These are phyloP conservation scores for Okapia johnstoni DNA, from an alignment of 2,113 vertebrate species.

Conservation along the genomic window DNA sequence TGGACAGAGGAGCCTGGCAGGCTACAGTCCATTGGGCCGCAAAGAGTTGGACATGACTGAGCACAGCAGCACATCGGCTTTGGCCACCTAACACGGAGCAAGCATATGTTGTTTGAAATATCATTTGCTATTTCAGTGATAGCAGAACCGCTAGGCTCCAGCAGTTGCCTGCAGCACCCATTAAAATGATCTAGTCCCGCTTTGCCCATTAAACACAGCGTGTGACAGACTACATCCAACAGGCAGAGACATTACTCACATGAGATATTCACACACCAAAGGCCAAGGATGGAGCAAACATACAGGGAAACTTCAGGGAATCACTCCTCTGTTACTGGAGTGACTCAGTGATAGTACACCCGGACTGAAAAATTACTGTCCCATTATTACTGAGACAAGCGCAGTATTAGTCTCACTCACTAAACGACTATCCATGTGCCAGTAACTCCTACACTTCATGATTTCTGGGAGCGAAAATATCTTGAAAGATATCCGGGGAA, in stretches of 20 bases:
- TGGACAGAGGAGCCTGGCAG: background rate
- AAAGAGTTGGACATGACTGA: background rate
- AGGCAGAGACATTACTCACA: slow-evolving; percentile 60
- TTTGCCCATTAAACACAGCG: slow-evolving; percentile 59
- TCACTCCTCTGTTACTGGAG: background rate
- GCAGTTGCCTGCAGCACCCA: background rate
- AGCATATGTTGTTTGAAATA: background rate
- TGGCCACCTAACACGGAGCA: background rate
- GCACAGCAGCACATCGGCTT: accelerated
- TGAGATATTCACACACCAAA: slow-evolving; percentile 43
- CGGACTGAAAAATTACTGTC: background rate
- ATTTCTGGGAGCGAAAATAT: background rate
- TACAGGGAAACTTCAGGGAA: background rate
- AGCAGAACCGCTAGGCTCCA: background rate
- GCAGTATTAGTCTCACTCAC: background rate
- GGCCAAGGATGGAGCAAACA: slow-evolving; percentile 46
- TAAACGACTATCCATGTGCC: background rate
- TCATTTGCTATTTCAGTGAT: background rate
- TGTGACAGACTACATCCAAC: slow-evolving; percentile 51
- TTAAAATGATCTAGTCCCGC: slow-evolving; percentile 33
- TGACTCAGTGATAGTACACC: accelerated
- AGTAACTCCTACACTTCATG: background rate
- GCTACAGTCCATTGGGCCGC: background rate
- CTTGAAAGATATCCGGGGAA: background rate
- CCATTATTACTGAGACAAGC: slow-evolving; percentile 34